Evolutionary conservation across 2,113 vertebrate species (phyloP), one percentile per base, ranked within the genome.

Genomic region (Hemibagrus wyckioides): DNA sequence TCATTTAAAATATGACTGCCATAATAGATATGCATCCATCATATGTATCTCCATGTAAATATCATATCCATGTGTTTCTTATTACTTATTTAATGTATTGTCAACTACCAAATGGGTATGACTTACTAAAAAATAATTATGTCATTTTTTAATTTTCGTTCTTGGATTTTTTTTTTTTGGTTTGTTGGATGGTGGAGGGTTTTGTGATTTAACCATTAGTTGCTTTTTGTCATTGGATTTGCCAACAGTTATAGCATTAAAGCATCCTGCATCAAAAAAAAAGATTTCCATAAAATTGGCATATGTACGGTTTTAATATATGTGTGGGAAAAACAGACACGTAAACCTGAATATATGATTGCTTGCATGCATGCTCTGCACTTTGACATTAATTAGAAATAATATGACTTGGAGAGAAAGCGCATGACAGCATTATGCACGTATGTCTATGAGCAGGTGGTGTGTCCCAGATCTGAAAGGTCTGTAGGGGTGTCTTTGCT

Each of bases 291-390:
- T 76, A 14, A 73, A 73, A 41, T n/a, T 48, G 21, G 1, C 21
- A 44, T 48, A 15, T 75, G 30, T 33, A 36, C 50, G 30, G 30
- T 56, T 56, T 80, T 56, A 80, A 56, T n/a, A 80, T 39, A 57
- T 25, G 44, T 56, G 82, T 52, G 41, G 82, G 17, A 50, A 48
- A 17, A 25, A 48, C 39, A 61, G 57, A 54, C 21, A 25, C 13
- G 36, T 77, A n/a, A 82, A 52, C 48, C 14, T 17, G 7, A 56
- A 39, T 44, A 44, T 76, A 67, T 28, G 87, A 89, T 89, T 92
- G 94, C 94, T 91, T 94, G 94, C 93, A 87, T 93, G 95, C 94
- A 94, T 95, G 94, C 91, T 88, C 83, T 91, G 80, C 88, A 93
- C 94, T 93, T 84, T 94, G 92, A 93, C 82, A 90, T 86, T 86